Conservation (phyloP, 2,888 invertebrate genomes). For the Bhutanitis thaidina region DNA sequence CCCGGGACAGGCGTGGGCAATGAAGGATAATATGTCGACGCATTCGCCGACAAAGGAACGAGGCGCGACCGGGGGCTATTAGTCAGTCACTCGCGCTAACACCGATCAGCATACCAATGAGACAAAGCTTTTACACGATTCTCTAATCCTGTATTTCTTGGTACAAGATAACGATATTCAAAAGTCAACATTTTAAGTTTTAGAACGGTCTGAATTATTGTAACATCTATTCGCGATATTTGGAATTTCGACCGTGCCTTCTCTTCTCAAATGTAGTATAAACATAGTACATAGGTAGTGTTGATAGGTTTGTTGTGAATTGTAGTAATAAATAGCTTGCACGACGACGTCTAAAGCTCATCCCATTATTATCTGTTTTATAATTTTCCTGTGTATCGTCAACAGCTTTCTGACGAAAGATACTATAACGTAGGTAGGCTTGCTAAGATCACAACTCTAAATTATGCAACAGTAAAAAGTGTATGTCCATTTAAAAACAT, state of each 20-base stretch:
- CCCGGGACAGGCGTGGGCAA: slow-evolving; percentile 44
- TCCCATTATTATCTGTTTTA: no score
- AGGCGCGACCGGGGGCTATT: slow-evolving; percentile 53
- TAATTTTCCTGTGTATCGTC: no score
- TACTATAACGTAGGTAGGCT: no score
- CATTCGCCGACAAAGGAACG: slow-evolving; percentile 55
- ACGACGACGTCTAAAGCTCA: no score
- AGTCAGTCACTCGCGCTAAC: slow-evolving; percentile 49
- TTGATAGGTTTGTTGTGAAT: no score
- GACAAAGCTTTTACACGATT: slow-evolving; percentile 21
- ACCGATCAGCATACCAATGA: slow-evolving; percentile 52
- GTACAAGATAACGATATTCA: slow-evolving; percentile 4
- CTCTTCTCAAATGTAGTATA: no score
- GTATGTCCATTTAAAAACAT: not conserved
- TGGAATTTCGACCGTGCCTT: no score
- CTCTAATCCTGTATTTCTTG: not conserved
- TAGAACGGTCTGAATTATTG: no score
- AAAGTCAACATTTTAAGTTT: not conserved
- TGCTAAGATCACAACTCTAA: not conserved
- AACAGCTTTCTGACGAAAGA: no score
- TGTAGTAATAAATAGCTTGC: no score
- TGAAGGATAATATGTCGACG: slow-evolving; percentile 49
- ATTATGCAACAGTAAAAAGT: not conserved
- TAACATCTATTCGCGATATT: no score
- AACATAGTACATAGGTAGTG: no score